Conservation (phyloP, 2,797 vertebrate species). For the Spondyliosoma cantharus region DNA sequence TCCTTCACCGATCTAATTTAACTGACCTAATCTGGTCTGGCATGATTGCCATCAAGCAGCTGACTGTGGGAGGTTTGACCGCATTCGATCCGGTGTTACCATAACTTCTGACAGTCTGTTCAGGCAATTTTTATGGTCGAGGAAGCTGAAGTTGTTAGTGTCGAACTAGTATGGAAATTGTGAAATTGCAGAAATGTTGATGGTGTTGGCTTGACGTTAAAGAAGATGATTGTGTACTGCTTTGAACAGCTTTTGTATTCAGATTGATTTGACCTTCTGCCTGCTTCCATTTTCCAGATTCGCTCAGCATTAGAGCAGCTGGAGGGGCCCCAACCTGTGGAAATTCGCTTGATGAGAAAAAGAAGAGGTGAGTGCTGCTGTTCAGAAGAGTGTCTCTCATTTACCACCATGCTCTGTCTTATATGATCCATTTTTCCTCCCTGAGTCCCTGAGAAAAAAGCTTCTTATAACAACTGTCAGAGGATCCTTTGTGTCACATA, state of each 20-base stretch:
- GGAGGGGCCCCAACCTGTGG: slow-evolving; percentile 93
- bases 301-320: slow-evolving; percentile 90
- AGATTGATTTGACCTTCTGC: not conserved
- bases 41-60: not conserved
- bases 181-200: not conserved
- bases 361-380: slow-evolving; percentile 91
- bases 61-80: not conserved
- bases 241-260: not conserved
- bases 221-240: not conserved
- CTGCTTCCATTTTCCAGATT: slow-evolving; percentile 81
- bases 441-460: slow-evolving; percentile 88
- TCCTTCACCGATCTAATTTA: not conserved
- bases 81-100: not conserved
- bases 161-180: not conserved
- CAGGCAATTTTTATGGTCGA: not conserved
- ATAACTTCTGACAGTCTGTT: not conserved
- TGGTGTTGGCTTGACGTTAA: not conserved
- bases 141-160: not conserved
- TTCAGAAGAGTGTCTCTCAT: slow-evolving; percentile 58
- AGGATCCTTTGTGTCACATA: slow-evolving; percentile 37
- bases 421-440: slow-evolving; percentile 81
- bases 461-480: slow-evolving; percentile 3
- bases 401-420: slow-evolving; percentile 45
- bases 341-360: slow-evolving; percentile 96
- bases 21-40: not conserved